Conservation (phyloP, 1,140 invertebrate species). For the Drosophila kohkoa region DNA sequence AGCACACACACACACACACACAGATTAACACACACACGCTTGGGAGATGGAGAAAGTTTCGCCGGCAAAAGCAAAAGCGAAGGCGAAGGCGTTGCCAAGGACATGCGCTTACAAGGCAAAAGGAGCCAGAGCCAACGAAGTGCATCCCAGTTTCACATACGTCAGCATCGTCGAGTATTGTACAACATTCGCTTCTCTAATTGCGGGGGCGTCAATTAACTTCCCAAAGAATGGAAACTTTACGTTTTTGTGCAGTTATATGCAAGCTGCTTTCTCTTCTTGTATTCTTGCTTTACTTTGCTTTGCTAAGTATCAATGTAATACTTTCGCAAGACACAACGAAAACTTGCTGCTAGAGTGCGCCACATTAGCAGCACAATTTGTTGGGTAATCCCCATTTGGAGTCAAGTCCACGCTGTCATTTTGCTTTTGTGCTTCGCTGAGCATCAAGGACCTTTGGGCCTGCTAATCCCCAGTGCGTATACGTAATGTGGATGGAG, state of each 20-base stretch:
- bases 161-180: constrained; percentile 28
- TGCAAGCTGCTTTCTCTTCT: constrained; percentile 31
- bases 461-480: constrained; percentile 64
- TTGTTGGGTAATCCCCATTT: constrained; percentile 75
- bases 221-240: constrained; percentile 37
- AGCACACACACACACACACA: constrained; percentile 33
- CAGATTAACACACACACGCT: constrained; percentile 3
- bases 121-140: constrained; percentile 35
- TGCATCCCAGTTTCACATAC: constrained; percentile 60
- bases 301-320: neutral
- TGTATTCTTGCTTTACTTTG: too few species aligned
- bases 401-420: constrained; percentile 48
- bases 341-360: constrained; percentile 21
- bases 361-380: constrained; percentile 75
- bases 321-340: too few species aligned
- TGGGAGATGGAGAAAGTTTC: constrained; percentile 57
- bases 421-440: constrained; percentile 56
- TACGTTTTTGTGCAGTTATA: constrained; percentile 38
- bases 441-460: constrained; percentile 55
- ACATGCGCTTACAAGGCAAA: constrained; percentile 40
- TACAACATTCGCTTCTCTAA: constrained; percentile 53
- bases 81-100: constrained; percentile 63
- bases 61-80: constrained; percentile 5
- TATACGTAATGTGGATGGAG: constrained; percentile 26
- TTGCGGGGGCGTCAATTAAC: constrained; percentile 64